Conservation (phyloP, 2,797 vertebrate species). For the Salarias fasciatus region DNA sequence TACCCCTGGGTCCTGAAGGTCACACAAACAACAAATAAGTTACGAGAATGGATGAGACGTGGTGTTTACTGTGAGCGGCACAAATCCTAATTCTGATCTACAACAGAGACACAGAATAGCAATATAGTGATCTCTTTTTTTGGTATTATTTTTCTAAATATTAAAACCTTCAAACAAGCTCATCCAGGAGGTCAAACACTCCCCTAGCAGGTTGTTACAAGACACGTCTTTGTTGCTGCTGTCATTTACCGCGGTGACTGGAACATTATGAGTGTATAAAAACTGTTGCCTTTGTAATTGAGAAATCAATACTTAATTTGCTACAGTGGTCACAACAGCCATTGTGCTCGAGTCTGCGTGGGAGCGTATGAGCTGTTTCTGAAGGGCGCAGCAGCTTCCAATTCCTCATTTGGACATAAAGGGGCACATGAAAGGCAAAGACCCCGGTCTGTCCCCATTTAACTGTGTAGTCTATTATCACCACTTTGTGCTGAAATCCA, state of each 20-base stretch:
- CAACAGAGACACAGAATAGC: not conserved
- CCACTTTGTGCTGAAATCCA: conserved; percentile 28
- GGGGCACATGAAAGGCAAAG: conserved; percentile 69
- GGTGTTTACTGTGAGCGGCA: conserved; percentile 19
- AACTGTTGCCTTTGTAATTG: conserved; percentile 74
- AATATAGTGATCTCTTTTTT: not conserved
- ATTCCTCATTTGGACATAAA: conserved; percentile 69
- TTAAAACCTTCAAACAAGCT: conserved; percentile 31
- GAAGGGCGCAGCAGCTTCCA: conserved; percentile 56
- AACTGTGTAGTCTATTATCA: conserved; percentile 51
- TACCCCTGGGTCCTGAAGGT: conserved; percentile 45
- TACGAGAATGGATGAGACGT: conserved; percentile 23
- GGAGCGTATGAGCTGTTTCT: conserved; percentile 45
- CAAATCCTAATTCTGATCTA: conserved; percentile 18
- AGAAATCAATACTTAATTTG: conserved; percentile 85
- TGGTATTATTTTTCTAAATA: conserved; percentile 11
- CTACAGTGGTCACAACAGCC: conserved; percentile 65
- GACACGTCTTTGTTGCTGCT: conserved; percentile 68
- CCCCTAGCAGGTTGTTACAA: conserved; percentile 58
- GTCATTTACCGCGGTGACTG: conserved; percentile 65
- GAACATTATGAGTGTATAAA: conserved; percentile 75
- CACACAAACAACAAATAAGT: conserved; percentile 48
- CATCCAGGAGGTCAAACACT: conserved; percentile 40
- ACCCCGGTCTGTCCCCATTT: conserved; percentile 47
- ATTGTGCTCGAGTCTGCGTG: conserved; percentile 64